These are phyloP conservation scores for Eidolon dupreanum DNA, from an alignment of 2,797 vertebrate species.

Conservation along the genomic window DNA sequence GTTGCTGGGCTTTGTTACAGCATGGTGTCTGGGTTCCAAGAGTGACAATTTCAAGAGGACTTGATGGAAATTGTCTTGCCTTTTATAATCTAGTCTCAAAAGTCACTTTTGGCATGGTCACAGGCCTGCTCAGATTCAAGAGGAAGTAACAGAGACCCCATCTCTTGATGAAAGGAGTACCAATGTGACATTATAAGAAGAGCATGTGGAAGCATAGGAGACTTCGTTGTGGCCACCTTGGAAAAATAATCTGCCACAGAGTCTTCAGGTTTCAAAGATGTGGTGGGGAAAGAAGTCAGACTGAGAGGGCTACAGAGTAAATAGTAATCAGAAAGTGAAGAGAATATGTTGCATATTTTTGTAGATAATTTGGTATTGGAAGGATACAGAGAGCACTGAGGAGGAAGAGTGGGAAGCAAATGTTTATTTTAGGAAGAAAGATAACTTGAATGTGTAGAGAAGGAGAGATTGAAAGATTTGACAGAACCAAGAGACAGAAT, in stretches of 20 bases:
- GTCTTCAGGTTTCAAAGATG: not conserved
- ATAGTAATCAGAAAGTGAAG: not conserved
- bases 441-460: not conserved
- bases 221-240: not conserved
- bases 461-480: not conserved
- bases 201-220: not conserved
- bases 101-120: not conserved
- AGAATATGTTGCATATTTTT: not conserved
- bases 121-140: not conserved
- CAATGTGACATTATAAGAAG: not conserved
- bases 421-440: constrained; percentile 31
- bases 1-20: not conserved
- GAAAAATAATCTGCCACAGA: not conserved
- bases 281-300: not conserved
- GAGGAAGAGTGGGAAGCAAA: not conserved
- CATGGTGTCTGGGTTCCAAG: not conserved
- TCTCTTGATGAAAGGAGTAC: not conserved
- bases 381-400: not conserved
- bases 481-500: constrained; percentile 28
- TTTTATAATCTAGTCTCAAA: not conserved
- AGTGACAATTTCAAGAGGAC: not conserved
- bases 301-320: not conserved
- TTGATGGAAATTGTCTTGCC: not conserved
- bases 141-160: not conserved
- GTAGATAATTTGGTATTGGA: not conserved